phyloP scores from a whole-genome alignment of 1,140 invertebrate genomes.

The Drosophila auraria region DNA sequence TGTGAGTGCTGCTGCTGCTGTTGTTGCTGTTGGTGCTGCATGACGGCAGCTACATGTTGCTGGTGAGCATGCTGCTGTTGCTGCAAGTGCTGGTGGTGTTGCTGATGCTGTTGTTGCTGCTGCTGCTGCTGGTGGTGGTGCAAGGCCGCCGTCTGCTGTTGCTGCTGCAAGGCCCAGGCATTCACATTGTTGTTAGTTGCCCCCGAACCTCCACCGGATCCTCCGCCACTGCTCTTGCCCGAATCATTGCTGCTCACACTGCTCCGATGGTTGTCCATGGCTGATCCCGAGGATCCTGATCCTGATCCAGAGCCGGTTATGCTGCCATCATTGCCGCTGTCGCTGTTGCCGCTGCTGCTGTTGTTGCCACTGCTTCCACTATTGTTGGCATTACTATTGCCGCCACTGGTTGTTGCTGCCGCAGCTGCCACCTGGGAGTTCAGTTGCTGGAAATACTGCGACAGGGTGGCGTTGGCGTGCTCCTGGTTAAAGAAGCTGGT shows the following conservation, averaged over 20 bases:
- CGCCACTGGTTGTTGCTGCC: slow-evolving; percentile 41
- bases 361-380: slow-evolving; percentile 36
- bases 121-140: slow-evolving; percentile 67
- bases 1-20: slow-evolving; percentile 63
- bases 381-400: slow-evolving; percentile 29
- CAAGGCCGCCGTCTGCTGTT: slow-evolving; percentile 57
- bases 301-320: slow-evolving; percentile 54
- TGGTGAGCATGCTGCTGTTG: slow-evolving; percentile 76
- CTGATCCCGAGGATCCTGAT: slow-evolving; percentile 48
- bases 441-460: slow-evolving; percentile 81
- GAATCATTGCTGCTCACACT: slow-evolving; percentile 81
- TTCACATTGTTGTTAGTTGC: slow-evolving; percentile 46
- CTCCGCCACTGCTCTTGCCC: slow-evolving; percentile 60
- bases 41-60: slow-evolving; percentile 68
- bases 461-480: slow-evolving; percentile 73
- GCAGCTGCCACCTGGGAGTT: slow-evolving; percentile 70
- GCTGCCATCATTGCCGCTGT: slow-evolving; percentile 66
- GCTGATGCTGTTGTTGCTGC: slow-evolving; percentile 64
- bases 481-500: slow-evolving; percentile 78
- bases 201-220: slow-evolving; percentile 8
- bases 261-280: slow-evolving; percentile 72
- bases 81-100: slow-evolving; percentile 70
- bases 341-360: slow-evolving; percentile 49
- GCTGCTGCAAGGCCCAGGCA: slow-evolving; percentile 65
- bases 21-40: slow-evolving; percentile 58